A percentile compares a stretch with the other conserved stretches of the same genome.
Conservation (phyloP, 2,888 invertebrate genomes). For the Drosophila acutilabella region DNA sequence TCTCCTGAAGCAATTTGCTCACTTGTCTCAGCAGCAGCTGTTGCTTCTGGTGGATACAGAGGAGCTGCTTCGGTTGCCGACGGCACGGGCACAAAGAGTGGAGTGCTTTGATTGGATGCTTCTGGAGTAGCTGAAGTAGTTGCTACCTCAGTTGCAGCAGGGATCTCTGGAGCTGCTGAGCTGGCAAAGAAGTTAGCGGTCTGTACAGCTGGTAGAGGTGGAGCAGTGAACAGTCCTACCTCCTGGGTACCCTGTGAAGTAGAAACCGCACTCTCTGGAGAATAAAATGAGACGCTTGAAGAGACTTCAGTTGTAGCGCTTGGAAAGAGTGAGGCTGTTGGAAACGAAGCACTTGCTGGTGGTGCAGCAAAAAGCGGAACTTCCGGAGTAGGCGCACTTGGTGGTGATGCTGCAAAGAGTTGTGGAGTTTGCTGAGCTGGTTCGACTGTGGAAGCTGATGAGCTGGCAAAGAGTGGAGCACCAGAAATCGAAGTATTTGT, state of each 20-base stretch:
- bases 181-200: slow-evolving; percentile 2
- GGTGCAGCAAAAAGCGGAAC: slow-evolving; percentile 37
- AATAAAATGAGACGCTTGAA: slow-evolving; percentile 9
- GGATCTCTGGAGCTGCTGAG: neutral
- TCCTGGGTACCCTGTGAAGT: neutral
- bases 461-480: slow-evolving; percentile 5
- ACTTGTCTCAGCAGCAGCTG: neutral
- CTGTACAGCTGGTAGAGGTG: slow-evolving; percentile 8
- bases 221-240: slow-evolving; percentile 19
- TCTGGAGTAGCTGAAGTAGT: neutral
- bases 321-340: neutral
- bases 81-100: slow-evolving; percentile 66
- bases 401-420: neutral
- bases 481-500: neutral
- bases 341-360: slow-evolving; percentile 2
- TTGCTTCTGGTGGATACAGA: slow-evolving; percentile 49
- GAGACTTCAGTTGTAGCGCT: neutral
- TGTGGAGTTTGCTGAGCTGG: neutral
- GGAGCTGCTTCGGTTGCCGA: slow-evolving; percentile 10
- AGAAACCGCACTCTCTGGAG: slow-evolving; percentile 28
- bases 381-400: neutral
- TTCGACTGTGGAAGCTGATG: neutral
- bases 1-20: neutral
- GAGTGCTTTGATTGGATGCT: neutral
- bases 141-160: neutral